Percentiles rank a stretch among this genome's conserved stretches.
Conservation (phyloP, 2,888 invertebrate genomes). For the Scaeva pyrastri region DNA sequence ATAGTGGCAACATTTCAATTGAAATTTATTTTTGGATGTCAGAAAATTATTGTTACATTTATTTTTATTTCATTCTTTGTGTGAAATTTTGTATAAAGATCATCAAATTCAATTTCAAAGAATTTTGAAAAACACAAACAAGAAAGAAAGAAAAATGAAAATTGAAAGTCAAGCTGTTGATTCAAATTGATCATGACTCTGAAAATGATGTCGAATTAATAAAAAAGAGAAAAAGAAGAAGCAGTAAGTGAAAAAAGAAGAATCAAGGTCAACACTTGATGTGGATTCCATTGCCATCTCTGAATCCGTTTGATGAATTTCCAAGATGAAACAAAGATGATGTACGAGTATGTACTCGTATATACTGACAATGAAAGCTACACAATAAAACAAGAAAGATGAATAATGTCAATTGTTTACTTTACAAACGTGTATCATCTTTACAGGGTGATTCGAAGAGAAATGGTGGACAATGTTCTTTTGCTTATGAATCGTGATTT, state of each 20-base stretch:
- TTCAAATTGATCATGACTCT: constrained; percentile 57
- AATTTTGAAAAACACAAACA: constrained; percentile 3
- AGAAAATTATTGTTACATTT: constrained; percentile 4
- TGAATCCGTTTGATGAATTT: constrained; percentile 7
- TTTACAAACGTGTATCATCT: not conserved
- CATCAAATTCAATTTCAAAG: constrained; percentile 42
- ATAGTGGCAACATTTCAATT: constrained; percentile 60
- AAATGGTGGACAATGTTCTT: too few relatives aligned
- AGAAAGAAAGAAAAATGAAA: constrained; percentile 15
- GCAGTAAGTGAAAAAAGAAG: not conserved
- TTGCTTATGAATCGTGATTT: too few relatives aligned
- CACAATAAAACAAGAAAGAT: constrained; percentile 17
- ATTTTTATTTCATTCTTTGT: not conserved
- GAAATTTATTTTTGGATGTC: constrained; percentile 24
- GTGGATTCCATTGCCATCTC: constrained; percentile 31
- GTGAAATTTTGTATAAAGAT: constrained; percentile 7
- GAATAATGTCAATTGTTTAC: not conserved
- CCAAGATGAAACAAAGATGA: constrained; percentile 33
- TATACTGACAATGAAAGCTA: constrained; percentile 29
- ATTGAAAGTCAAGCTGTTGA: constrained; percentile 62
- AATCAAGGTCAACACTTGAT: constrained; percentile 62
- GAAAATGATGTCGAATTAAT: constrained; percentile 29
- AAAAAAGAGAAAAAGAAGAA: constrained; percentile 12
- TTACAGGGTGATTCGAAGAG: constrained; percentile 8
- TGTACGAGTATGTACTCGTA: too few relatives aligned